Evolutionary conservation across 2,113 vertebrate genomes (phyloP), one percentile per base, ranked within the genome.

Genomic region (Myocastor coypus): DNA sequence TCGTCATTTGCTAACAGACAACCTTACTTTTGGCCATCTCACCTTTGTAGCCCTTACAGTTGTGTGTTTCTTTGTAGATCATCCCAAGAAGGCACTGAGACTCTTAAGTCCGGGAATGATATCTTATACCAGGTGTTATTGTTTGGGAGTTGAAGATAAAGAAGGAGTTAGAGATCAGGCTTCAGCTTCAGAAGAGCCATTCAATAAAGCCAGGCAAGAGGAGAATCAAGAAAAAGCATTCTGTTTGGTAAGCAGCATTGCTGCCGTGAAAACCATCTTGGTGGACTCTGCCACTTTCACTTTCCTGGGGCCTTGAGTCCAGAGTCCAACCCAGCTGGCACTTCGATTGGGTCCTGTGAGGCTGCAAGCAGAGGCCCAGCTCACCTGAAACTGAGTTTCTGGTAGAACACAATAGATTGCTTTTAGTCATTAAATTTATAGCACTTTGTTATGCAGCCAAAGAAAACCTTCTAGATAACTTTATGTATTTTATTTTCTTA

Each of bases 21-120:
- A 84, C 75, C 92, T 90, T 55, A 34, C 52, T 94, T 90, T 88
- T 71, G 82, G 69, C 42, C 91, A 40, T 93, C 63, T 90, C 9
- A 12, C 52, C 28, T 88, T 92, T 63, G 12, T 42, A 86, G 52
- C n/a, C 24, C 9, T 40, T 92, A 57, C 16, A 30, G 77, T 84
- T 87, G 32, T 80, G 16, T 32, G 61, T 91, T 81, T 66, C 59
- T 77, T 80, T 80, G 52, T 73, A 71, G 77, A 34, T 0, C 50
- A 52, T 78, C 64, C 66, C 50, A 85, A 59, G 40, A 83, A 52
- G 37, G 11, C 57, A 24, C 40, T 3, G 50, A 68, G 73, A 59
- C 55, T 71, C 66, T 71, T 22, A 30, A 50, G 50, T 63, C 40
- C 16, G 84, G 34, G 20, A 28, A 40, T 4, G n/a, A 78, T 11